Evolutionary conservation across 2,797 vertebrate genomes (phyloP).

Genomic region (Echiichthys vipera): DNA sequence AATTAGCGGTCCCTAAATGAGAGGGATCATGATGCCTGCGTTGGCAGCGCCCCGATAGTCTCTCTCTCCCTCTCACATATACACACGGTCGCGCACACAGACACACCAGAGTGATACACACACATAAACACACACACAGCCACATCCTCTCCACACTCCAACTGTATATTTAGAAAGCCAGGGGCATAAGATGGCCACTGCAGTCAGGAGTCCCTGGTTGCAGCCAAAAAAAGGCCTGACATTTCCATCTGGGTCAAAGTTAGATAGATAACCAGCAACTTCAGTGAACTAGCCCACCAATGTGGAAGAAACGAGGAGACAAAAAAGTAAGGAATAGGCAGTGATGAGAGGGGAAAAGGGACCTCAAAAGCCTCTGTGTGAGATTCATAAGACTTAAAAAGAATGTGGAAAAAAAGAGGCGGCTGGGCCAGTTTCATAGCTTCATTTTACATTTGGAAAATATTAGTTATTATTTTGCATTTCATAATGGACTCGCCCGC

Average conservation of each 20-base stretch:
- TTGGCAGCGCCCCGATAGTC: slow-evolving; percentile 81
- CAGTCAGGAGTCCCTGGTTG: slow-evolving; percentile 79
- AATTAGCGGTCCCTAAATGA: slow-evolving; percentile 98
- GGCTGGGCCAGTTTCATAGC: slow-evolving; percentile 70
- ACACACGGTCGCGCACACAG: slow-evolving; percentile 74
- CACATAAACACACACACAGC: slow-evolving; percentile 62
- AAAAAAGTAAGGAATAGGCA: slow-evolving; percentile 26
- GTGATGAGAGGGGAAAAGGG: slow-evolving; percentile 18
- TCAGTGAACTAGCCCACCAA: slow-evolving; percentile 70
- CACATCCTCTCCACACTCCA: slow-evolving; percentile 74
- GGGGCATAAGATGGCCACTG: slow-evolving; percentile 78
- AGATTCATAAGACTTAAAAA: slow-evolving; percentile 68
- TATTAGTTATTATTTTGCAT: slow-evolving; percentile 86
- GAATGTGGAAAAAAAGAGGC: slow-evolving; percentile 63
- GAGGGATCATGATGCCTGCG: slow-evolving; percentile 92
- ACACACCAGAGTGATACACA: slow-evolving; percentile 63
- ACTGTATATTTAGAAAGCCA: slow-evolving; percentile 85
- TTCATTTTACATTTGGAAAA: slow-evolving; percentile 86
- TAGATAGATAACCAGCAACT: slow-evolving; percentile 83
- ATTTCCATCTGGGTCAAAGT: slow-evolving; percentile 88
- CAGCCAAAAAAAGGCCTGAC: slow-evolving; percentile 84
- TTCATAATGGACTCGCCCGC: slow-evolving; percentile 79
- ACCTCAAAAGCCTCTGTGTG: slow-evolving; percentile 71
- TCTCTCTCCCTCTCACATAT: slow-evolving; percentile 58
- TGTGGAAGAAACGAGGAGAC: slow-evolving; percentile 33